A percentile compares a stretch with the other conserved stretches of the same genome.
Conservation (phyloP, 2,888 invertebrate genomes). For the Omphaloscelis lunosa region DNA sequence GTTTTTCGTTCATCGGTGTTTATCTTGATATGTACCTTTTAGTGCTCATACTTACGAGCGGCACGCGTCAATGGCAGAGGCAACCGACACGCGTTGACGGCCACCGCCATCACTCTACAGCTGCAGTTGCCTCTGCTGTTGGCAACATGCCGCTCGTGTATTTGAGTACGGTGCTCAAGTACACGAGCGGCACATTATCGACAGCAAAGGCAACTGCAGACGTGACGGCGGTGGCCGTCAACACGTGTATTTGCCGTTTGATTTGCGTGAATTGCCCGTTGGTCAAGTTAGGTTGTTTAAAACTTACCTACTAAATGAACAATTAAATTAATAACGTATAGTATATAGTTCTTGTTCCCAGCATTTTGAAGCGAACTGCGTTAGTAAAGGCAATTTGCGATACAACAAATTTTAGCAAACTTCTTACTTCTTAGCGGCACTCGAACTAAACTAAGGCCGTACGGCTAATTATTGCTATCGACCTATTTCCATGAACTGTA, state of each 20-base stretch:
- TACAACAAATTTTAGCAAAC: constrained; percentile 48
- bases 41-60: too few species aligned
- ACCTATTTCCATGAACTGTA: constrained; percentile 39
- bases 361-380: constrained; percentile 22
- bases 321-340: constrained; percentile 9
- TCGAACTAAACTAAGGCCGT: constrained; percentile 50
- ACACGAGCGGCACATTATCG: too few species aligned
- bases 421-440: constrained; percentile 42
- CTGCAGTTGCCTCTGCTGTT: too few species aligned
- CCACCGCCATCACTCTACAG: too few species aligned
- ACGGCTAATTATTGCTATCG: constrained; percentile 47
- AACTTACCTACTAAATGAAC: not conserved
- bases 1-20: not conserved
- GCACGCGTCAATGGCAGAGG: too few species aligned
- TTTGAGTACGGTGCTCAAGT: too few species aligned
- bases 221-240: too few species aligned
- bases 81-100: too few species aligned
- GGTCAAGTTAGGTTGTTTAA: not conserved
- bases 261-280: too few species aligned
- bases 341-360: not conserved
- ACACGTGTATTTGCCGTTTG: too few species aligned
- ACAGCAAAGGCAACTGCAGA: too few species aligned
- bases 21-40: not conserved
- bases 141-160: too few species aligned
- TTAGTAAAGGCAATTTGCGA: constrained; percentile 47